A percentile compares a stretch with the other conserved stretches of the same genome.
Conservation (phyloP, 2,888 invertebrate species). For the Rhingia campestris region DNA sequence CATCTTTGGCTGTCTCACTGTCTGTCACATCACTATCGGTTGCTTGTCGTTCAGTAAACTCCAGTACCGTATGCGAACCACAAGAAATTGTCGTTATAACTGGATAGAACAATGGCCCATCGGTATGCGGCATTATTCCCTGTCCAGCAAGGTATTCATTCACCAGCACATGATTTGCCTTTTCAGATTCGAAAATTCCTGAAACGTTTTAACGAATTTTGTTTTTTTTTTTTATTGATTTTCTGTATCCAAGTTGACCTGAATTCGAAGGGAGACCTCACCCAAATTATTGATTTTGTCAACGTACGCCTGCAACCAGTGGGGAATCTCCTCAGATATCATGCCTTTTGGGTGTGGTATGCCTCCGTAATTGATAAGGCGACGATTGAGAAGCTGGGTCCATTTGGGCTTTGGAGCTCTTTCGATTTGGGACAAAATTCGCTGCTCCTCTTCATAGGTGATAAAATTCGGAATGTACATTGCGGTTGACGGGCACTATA, state of each 20-base stretch:
- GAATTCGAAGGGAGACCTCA: constrained; percentile 77
- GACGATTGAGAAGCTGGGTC: constrained; percentile 94
- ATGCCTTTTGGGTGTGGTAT: constrained; percentile 96
- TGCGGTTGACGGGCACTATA: constrained; percentile 81
- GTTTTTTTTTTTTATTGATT: neutral
- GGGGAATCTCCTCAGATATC: constrained; percentile 94
- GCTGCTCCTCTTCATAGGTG: constrained; percentile 87
- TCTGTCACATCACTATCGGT: constrained; percentile 21
- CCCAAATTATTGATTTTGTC: constrained; percentile 87
- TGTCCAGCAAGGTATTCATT: constrained; percentile 97
- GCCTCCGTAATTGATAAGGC: constrained; percentile 99
- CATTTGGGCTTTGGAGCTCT: constrained; percentile 96
- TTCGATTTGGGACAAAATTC: constrained; percentile 89
- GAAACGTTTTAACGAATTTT: neutral
- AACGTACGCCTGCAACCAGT: constrained; percentile 90
- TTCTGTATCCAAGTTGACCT: constrained; percentile 17
- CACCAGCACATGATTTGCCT: constrained; percentile 95
- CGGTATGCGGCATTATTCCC: constrained; percentile 98
- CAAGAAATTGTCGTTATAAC: constrained; percentile 95
- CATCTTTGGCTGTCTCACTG: constrained; percentile 73
- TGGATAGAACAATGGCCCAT: constrained; percentile 96
- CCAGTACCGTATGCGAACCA: constrained; percentile 94
- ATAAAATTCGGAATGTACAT: constrained; percentile 94
- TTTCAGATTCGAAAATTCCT: constrained; percentile 85
- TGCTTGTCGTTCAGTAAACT: constrained; percentile 85